These are phyloP conservation scores for Nymphalis io DNA, from an alignment of 1,140 invertebrate species.

Conservation along the genomic window DNA sequence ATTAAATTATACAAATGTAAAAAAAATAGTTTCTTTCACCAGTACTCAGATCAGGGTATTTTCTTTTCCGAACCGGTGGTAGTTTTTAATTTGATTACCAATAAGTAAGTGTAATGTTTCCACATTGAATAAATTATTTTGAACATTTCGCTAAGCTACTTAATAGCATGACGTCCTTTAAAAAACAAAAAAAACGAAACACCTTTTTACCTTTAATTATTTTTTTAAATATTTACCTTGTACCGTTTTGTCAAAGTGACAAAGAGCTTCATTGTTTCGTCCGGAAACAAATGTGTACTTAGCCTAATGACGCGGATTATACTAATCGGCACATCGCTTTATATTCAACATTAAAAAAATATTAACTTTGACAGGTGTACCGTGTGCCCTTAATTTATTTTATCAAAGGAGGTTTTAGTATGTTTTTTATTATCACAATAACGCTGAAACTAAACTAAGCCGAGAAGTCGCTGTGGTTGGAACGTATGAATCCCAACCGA, in stretches of 20 bases:
- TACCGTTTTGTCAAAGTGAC: conserved; percentile 2
- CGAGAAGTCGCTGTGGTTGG: too few relatives aligned
- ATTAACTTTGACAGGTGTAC: background rate
- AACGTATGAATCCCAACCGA: too few relatives aligned
- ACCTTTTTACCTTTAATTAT: background rate
- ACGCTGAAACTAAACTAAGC: too few relatives aligned
- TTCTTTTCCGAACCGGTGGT: too few relatives aligned
- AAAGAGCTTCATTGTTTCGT: background rate
- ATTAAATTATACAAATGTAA: too few relatives aligned
- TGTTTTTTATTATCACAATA: background rate
- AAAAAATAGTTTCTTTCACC: too few relatives aligned
- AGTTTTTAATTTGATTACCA: too few relatives aligned
- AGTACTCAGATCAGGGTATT: too few relatives aligned
- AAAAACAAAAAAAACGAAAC: background rate
- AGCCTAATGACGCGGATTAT: conserved; percentile 17
- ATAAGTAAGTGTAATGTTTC: too few relatives aligned
- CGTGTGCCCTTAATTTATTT: background rate
- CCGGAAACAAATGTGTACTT: background rate
- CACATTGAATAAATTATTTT: too few relatives aligned
- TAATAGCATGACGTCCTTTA: background rate
- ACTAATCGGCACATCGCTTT: conserved; percentile 8
- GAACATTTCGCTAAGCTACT: too few relatives aligned
- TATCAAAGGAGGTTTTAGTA: background rate
- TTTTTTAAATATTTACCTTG: background rate
- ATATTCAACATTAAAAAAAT: conserved; percentile 9